Conservation (phyloP, 2,113 vertebrate species). For the Corythaeola cristata region DNA sequence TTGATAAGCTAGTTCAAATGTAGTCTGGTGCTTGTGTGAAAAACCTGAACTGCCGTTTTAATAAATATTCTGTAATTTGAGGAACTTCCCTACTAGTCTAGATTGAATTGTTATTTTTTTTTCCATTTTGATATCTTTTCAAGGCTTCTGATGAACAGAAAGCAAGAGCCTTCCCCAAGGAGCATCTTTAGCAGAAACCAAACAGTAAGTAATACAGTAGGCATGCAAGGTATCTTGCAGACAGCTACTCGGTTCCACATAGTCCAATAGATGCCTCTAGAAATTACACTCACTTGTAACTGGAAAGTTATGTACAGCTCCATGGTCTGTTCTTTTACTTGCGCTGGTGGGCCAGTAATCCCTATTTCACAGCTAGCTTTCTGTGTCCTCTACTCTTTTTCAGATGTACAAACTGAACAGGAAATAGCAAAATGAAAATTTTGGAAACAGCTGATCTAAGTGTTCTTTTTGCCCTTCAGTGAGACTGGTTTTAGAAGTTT, state of each 20-base stretch:
- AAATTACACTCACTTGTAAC: background rate
- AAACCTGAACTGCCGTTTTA: background rate
- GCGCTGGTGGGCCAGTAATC: background rate
- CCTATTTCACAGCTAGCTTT: background rate
- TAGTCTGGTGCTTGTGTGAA: background rate
- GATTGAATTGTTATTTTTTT: background rate
- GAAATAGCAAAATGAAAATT: background rate
- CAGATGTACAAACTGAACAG: background rate
- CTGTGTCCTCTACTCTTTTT: background rate
- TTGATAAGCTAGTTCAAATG: background rate
- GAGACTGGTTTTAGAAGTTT: background rate
- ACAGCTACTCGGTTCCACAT: rapidly evolving
- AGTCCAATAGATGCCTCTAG: background rate
- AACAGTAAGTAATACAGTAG: background rate
- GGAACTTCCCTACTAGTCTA: background rate
- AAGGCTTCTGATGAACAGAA: background rate
- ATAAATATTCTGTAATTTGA: background rate
- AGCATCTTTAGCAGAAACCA: background rate
- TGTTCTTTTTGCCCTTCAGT: background rate
- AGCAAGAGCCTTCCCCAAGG: background rate
- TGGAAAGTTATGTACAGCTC: background rate
- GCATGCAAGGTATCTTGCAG: background rate
- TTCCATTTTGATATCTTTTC: background rate
- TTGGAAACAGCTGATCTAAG: background rate
- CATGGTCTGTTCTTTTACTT: background rate